These are phyloP conservation scores for Leptinotarsa texana DNA, from an alignment of 1,140 invertebrate species.

Conservation along the genomic window DNA sequence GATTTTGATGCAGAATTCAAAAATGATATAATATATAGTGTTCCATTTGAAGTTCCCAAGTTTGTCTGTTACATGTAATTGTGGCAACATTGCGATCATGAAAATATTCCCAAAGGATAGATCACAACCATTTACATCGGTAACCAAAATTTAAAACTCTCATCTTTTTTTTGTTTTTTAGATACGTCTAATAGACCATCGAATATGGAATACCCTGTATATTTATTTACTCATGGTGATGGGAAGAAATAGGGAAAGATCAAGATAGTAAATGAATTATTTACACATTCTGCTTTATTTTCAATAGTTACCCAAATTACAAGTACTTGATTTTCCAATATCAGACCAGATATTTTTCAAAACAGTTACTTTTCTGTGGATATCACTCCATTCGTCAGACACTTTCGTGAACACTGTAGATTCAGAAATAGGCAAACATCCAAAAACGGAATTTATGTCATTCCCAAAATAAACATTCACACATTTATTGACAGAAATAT, in stretches of 20 bases:
- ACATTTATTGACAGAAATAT: slow-evolving; percentile 28
- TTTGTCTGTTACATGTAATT: too few species aligned
- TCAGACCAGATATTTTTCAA: slow-evolving; percentile 43
- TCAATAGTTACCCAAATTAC: slow-evolving; percentile 23
- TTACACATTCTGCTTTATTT: neutral
- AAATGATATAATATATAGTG: too few species aligned
- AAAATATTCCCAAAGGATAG: too few species aligned
- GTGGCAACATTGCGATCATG: too few species aligned
- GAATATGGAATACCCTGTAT: too few species aligned
- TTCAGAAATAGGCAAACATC: neutral
- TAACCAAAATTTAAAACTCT: too few species aligned
- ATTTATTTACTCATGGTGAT: neutral
- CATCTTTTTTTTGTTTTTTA: too few species aligned
- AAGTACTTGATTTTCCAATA: slow-evolving; percentile 37
- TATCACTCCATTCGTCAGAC: neutral
- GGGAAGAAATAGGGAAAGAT: neutral
- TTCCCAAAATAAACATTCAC: slow-evolving; percentile 33
- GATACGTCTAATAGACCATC: too few species aligned
- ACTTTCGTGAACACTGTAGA: too few species aligned
- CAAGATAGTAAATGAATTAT: neutral
- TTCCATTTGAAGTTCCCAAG: too few species aligned
- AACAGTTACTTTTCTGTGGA: slow-evolving; percentile 27
- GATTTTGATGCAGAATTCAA: too few species aligned
- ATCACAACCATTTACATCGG: too few species aligned
- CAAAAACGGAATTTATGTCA: slow-evolving; percentile 17